phyloP scores from a whole-genome alignment of 2,113 vertebrate genomes.

The Vombatus ursinus region DNA sequence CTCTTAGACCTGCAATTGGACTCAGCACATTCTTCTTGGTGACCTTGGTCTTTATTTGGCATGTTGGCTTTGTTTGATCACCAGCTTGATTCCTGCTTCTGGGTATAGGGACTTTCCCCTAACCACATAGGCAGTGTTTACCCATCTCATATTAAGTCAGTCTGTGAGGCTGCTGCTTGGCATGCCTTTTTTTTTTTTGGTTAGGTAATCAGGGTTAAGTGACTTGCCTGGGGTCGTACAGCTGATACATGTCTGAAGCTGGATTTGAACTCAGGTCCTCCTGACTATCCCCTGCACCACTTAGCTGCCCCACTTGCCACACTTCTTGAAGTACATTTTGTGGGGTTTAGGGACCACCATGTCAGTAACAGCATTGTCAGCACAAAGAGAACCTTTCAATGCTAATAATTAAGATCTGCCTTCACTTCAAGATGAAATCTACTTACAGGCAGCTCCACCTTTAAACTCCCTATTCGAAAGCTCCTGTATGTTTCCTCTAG shows the following conservation, averaged over 20 bases:
- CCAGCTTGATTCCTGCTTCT: background rate
- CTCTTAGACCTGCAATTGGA: background rate
- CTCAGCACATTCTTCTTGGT: background rate
- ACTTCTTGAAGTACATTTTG: background rate
- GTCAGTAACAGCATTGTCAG: background rate
- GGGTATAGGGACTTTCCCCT: background rate
- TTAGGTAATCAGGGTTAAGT: background rate
- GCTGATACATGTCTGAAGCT: background rate
- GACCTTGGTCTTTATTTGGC: background rate
- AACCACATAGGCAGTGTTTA: background rate
- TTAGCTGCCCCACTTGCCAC: no score
- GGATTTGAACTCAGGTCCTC: background rate
- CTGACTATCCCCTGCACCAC: background rate
- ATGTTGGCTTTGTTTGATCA: background rate
- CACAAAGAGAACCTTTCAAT: background rate
- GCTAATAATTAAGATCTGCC: background rate
- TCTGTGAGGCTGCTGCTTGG: background rate
- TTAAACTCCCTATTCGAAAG: background rate
- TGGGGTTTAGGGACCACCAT: background rate
- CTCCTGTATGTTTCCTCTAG: background rate
- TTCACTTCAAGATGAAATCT: background rate
- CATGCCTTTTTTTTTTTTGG: no score
- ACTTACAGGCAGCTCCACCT: background rate
- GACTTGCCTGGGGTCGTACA: background rate
- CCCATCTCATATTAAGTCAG: background rate